Percentiles rank a stretch among this genome's conserved stretches.
phyloP scores from a whole-genome alignment of 2,797 vertebrate genomes.

The Notolabrus celidotus region DNA sequence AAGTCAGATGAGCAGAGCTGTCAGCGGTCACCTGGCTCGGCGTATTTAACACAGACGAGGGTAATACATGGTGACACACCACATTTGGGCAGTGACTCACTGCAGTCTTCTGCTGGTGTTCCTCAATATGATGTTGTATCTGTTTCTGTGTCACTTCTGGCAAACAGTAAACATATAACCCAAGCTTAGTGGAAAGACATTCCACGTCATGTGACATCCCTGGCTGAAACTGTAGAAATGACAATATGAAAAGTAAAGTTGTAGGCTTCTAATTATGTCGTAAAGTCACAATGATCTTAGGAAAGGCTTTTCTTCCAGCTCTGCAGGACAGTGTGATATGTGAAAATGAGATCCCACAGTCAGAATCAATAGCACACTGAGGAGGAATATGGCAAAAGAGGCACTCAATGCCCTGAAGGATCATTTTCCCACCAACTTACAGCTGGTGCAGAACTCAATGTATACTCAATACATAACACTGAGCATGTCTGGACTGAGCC shows the following conservation, averaged over 20 bases:
- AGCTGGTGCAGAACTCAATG: no score
- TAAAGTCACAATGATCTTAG: background rate
- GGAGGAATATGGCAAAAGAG: conserved; percentile 9
- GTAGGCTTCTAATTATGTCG: background rate
- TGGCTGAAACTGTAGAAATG: background rate
- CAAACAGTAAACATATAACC: background rate
- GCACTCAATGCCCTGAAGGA: conserved; percentile 11
- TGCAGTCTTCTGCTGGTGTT: conserved; percentile 14
- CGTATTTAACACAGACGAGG: conserved; percentile 22
- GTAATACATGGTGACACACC: conserved; percentile 1
- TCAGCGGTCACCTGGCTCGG: conserved; percentile 25
- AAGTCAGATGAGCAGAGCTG: conserved; percentile 43
- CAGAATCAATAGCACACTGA: background rate
- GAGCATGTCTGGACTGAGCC: background rate
- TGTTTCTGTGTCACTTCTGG: conserved; percentile 1
- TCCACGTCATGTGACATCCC: background rate
- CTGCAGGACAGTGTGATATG: no score
- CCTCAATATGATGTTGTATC: background rate
- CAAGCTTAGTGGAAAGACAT: background rate
- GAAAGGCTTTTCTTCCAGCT: no score
- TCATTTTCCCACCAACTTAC: background rate
- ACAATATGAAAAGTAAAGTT: background rate
- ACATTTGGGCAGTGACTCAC: background rate
- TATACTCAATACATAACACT: background rate
- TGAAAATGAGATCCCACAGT: no score